phyloP scores from a whole-genome alignment of 53 echinoderm and acorn worm species.

The Antedon mediterranea region DNA sequence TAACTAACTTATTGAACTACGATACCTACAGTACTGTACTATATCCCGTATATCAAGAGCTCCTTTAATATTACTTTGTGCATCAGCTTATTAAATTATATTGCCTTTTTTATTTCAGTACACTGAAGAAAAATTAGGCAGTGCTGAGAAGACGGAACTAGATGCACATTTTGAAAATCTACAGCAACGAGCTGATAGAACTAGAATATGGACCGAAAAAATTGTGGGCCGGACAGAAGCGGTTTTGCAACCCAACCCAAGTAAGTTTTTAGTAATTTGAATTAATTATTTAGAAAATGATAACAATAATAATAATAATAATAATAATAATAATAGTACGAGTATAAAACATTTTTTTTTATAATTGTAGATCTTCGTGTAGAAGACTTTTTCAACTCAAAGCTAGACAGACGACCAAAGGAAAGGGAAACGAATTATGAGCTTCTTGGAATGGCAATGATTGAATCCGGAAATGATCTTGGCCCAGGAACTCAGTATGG shows the following conservation, averaged over 20 bases:
- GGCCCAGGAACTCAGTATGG: constrained; percentile 98
- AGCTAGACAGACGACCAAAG: constrained; percentile 56
- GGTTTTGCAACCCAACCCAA: constrained; percentile 91
- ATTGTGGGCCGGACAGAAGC: constrained; percentile 54
- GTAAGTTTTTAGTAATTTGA: too few relatives aligned
- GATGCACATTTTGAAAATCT: constrained; percentile 98
- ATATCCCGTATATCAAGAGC: too few relatives aligned
- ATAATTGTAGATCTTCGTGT: constrained; percentile 11
- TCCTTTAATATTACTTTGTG: too few relatives aligned
- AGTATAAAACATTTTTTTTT: not conserved
- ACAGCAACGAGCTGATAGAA: constrained; percentile 74
- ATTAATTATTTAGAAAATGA: too few relatives aligned
- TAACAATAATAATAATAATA: too few relatives aligned
- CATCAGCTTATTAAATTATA: too few relatives aligned
- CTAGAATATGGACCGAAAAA: constrained; percentile 59
- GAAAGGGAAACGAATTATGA: constrained; percentile 65
- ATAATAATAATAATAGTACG: too few relatives aligned
- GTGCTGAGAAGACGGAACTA: constrained; percentile 94
- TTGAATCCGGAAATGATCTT: constrained; percentile 76
- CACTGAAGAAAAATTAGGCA: constrained; percentile 92
- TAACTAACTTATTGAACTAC: too few relatives aligned
- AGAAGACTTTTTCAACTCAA: constrained; percentile 57
- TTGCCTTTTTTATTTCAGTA: constrained; percentile 27
- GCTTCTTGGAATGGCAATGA: constrained; percentile 32
- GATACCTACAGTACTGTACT: too few relatives aligned